Evolutionary conservation across 2,888 invertebrate species (phyloP).

Genomic region (Dolomedes plantarius): DNA sequence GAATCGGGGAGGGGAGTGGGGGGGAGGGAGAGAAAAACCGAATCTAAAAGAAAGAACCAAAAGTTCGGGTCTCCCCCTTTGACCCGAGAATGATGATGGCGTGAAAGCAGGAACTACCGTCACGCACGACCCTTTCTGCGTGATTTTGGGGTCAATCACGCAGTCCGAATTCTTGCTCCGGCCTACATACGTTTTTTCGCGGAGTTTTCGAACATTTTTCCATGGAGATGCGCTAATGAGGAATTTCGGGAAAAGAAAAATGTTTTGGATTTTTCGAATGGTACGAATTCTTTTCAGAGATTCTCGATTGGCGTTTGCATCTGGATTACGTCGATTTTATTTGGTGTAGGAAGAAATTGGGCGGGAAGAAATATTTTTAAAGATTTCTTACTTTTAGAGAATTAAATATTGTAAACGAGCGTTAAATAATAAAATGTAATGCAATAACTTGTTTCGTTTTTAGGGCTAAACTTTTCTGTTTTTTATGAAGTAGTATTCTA

Average conservation of each 20-base stretch:
- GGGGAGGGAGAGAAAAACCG: neutral
- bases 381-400: no score
- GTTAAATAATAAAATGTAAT: no score
- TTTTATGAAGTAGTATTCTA: no score
- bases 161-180: constrained; percentile 16
- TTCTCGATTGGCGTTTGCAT: no score
- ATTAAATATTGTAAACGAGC: no score
- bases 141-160: constrained; percentile 58
- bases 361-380: no score
- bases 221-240: neutral
- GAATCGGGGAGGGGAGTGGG: neutral
- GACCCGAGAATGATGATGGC: constrained; percentile 28
- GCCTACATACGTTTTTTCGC: neutral
- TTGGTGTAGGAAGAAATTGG: no score
- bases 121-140: constrained; percentile 47
- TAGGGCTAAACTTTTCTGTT: no score
- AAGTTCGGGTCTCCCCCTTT: neutral
- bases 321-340: no score
- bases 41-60: neutral
- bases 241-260: neutral
- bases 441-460: no score
- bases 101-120: constrained; percentile 47
- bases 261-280: no score
- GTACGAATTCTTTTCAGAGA: no score
- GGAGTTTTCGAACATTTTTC: neutral